Conservation (phyloP, 2,797 vertebrate species). For the Nannoperca obscura region DNA sequence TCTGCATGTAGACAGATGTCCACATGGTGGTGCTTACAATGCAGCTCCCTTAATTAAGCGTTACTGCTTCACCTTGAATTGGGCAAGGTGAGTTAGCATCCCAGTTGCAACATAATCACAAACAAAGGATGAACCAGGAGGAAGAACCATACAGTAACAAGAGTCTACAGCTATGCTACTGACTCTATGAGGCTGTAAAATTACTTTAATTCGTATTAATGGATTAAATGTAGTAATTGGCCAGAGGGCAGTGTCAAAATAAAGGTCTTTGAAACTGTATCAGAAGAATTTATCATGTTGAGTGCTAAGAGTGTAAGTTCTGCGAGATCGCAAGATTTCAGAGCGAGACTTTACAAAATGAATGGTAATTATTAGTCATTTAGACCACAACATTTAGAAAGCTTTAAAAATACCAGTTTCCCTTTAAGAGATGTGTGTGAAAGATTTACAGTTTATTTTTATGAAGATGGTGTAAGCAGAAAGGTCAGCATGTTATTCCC, state of each 20-base stretch:
- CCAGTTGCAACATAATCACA: constrained; percentile 23
- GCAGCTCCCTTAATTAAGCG: constrained; percentile 29
- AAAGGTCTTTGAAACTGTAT: background rate
- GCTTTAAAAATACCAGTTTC: too few relatives aligned
- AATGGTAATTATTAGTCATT: too few relatives aligned
- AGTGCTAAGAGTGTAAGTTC: background rate
- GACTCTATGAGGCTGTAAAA: background rate
- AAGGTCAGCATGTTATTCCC: background rate
- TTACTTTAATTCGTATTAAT: background rate
- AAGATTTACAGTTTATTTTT: background rate
- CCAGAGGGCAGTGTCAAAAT: background rate
- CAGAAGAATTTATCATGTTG: background rate
- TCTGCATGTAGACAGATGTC: constrained; percentile 34
- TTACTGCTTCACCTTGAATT: constrained; percentile 40
- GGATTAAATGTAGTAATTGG: background rate
- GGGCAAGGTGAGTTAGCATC: constrained; percentile 28
- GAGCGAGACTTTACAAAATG: too few relatives aligned
- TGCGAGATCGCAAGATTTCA: too few relatives aligned
- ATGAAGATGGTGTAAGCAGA: background rate
- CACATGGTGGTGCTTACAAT: constrained; percentile 23
- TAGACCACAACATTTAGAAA: too few relatives aligned
- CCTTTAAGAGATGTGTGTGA: background rate
- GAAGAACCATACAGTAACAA: constrained; percentile 1
- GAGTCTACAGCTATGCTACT: background rate
- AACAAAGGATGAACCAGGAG: background rate